Base-by-base conservation (phyloP, 1,140 invertebrate genomes). In the Neodiprion fabricii region DNA sequence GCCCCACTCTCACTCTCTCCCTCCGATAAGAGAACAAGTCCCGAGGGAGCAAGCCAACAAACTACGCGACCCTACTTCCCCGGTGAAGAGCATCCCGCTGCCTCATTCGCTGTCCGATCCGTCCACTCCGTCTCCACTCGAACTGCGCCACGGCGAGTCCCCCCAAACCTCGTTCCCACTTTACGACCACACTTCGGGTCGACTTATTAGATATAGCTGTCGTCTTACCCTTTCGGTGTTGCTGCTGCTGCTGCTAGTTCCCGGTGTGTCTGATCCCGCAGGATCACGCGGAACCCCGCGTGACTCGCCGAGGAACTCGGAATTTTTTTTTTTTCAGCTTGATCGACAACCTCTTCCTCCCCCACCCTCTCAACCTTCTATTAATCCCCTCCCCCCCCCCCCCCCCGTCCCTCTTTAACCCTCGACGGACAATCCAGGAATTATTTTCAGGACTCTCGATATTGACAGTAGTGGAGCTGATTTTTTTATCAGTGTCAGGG, bases 181-280 rank as follows among this genome's bases (percentile, higher is more conserved):
- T 61, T 61, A 61, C 53, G 53, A 61, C 53, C 53, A 17, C 11
- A 61, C 53, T 17, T 61, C n/a, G 53, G 53, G 9, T 9, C 8
- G 53, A 61, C 53, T 61, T 61, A 61, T 61, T 61, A 61, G 53
- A 61, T 61, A 61, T 61, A 61, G 53, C 53, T 17, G 53, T 17
- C 11, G 53, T 61, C 53, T 61, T 61, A 5, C 11, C 7, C 53
- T 9, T 40, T 40, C 28, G 28, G 2, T 40, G 28, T 40, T 40
- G 28, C 28, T 40, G 28, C 5, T 40, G 28, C 5, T 40, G 28
- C 28, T 40, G 28, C 28, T 40, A 5, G 74, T 77, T 76, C 72
- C 75, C 78, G 77, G 75, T 76, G 78, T 75, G 78, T 73, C 73
- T 78, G 74, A 71, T 72, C 76, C 75, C 67, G 70, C 75, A 53